Evolutionary conservation across 2,888 invertebrate genomes (phyloP).

Genomic region (Caradrina kadenii): DNA sequence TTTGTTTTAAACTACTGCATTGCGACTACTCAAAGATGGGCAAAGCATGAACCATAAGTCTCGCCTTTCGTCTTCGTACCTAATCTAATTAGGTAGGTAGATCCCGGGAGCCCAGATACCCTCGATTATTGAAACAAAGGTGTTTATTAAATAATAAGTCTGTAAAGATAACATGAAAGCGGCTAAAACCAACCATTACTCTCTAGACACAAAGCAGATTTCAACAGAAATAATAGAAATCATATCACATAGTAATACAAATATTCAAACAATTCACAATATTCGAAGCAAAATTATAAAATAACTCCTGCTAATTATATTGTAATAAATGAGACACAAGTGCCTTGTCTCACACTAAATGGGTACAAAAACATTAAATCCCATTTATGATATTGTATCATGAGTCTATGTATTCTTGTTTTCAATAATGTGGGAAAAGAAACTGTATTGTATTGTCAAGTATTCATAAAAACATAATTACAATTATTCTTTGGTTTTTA

Average conservation of each 20-base stretch:
- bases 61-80: constrained; percentile 20
- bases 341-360: constrained; percentile 36
- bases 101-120: constrained; percentile 23
- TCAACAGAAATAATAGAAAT: background rate
- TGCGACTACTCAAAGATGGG: constrained; percentile 33
- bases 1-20: constrained; percentile 39
- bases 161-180: background rate
- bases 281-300: background rate
- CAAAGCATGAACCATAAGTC: background rate
- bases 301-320: background rate
- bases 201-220: background rate
- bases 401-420: constrained; percentile 44
- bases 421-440: constrained; percentile 74
- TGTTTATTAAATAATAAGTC: background rate
- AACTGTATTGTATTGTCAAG: constrained; percentile 66
- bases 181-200: background rate
- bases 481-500: constrained; percentile 33
- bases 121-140: constrained; percentile 1
- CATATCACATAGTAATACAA: background rate
- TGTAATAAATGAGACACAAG: background rate
- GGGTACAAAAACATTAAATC: constrained; percentile 41
- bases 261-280: background rate
- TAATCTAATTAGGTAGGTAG: constrained; percentile 53
- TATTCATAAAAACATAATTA: constrained; percentile 28
- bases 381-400: constrained; percentile 46